Base-by-base conservation (phyloP, 2,888 invertebrate genomes). In the Hanleya hanleyi region DNA sequence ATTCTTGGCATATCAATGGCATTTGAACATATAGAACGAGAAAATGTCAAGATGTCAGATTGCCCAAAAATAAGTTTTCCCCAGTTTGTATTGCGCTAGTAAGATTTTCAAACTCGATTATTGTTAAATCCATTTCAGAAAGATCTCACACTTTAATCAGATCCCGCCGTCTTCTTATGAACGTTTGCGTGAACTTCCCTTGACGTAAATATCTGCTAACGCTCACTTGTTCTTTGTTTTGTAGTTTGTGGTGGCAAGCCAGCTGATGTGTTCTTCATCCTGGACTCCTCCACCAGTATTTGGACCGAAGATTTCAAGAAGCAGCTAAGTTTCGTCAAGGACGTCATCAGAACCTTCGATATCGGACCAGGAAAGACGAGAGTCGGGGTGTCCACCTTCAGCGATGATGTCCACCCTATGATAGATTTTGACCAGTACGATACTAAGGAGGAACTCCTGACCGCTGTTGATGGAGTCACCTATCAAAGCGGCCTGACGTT, bases 251-350 rank as follows among this genome's bases (percentile, higher is more conserved):
- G 83, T 18, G 79, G 83, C 12, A 81, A 83, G 65, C 80, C 81
- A 29, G 81, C 86, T n/a, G 83, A 84, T 36, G 75, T 83, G 18
- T 83, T 84, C 78, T 83, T 83, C 76, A 75, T 82, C 22, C 71
- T 84, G 72, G 84, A 83, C 70, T 82, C 84, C 6, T 86, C 86
- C 1, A 84, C 79, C 67, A 86, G 86, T 49, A 85, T 88, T 73
- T 86, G 85, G 83, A 69, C 79, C 3, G 80, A 81, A 1, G 84
- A 88, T 75, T 88, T 84, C 75, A 75, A 76, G 65, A 81, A 83
- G 29, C 84, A 85, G 67, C 77, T 83, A 9, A 65, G 71, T 18
- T 87, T 88, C 70, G 81, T 85, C n/a, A 74, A 77, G 3, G 80
- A 83, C 38, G 77, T 88, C 22, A 78, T 88, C 47, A 76, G 73